These are phyloP conservation scores for Lerema accius DNA, from an alignment of 1,140 invertebrate genomes.

Conservation along the genomic window DNA sequence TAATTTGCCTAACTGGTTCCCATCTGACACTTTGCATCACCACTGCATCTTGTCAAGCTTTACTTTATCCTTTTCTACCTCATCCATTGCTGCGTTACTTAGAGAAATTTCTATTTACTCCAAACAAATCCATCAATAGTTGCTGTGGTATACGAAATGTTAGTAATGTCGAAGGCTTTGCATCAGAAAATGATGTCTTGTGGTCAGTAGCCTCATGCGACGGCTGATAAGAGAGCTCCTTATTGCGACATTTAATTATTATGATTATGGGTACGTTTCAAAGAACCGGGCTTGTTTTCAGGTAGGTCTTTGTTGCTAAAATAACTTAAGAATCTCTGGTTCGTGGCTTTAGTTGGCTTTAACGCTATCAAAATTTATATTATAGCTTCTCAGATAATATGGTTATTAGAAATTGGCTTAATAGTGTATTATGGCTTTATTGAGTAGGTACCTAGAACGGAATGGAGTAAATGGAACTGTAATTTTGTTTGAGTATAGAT, in stretches of 20 bases:
- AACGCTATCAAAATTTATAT: too few species aligned
- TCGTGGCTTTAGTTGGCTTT: slow-evolving; percentile 1
- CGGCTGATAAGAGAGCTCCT: slow-evolving; percentile 63
- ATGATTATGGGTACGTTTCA: slow-evolving; percentile 69
- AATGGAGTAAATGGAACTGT: too few species aligned
- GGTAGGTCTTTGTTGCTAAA: slow-evolving; percentile 50
- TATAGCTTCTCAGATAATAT: neutral
- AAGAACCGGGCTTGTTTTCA: slow-evolving; percentile 49
- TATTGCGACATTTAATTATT: slow-evolving; percentile 76
- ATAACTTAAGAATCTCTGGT: slow-evolving; percentile 36
- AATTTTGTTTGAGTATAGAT: too few species aligned
- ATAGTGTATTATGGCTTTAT: too few species aligned
- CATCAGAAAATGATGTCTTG: slow-evolving; percentile 48
- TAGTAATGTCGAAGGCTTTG: slow-evolving; percentile 4
- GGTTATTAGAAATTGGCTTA: slow-evolving; percentile 18
- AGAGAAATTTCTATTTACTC: neutral
- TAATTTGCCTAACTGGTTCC: slow-evolving; percentile 80
- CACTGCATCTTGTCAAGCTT: slow-evolving; percentile 23
- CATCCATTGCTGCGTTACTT: slow-evolving; percentile 43
- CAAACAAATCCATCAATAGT: slow-evolving; percentile 33
- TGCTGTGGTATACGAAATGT: neutral
- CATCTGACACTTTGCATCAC: slow-evolving; percentile 65
- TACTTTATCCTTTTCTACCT: neutral
- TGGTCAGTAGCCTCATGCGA: slow-evolving; percentile 63
- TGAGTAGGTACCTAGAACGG: too few species aligned